phyloP scores from a whole-genome alignment of 2,888 invertebrate genomes.

The Penaeus monodon region DNA sequence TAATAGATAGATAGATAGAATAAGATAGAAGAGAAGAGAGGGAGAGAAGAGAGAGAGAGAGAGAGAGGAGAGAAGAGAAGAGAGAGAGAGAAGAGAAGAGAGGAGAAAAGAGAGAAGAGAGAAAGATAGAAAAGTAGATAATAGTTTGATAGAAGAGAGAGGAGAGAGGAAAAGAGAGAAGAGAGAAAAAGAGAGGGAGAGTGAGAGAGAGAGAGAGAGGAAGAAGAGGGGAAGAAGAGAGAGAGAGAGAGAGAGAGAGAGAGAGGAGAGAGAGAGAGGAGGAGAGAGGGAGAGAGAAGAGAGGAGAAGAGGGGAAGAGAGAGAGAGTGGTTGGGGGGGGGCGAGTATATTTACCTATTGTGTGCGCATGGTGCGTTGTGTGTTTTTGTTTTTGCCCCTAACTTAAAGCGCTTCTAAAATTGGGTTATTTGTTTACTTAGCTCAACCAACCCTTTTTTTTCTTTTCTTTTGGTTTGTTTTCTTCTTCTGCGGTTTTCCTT shows the following conservation, averaged over 20 bases:
- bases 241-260: not conserved
- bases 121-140: constrained; percentile 1
- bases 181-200: constrained; percentile 2
- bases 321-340: not conserved
- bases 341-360: not conserved
- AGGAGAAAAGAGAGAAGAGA: not conserved
- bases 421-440: no score
- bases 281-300: not conserved
- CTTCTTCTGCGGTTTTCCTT: not conserved
- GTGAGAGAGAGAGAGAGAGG: constrained; percentile 6
- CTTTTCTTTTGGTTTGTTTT: no score
- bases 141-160: not conserved
- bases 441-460: no score
- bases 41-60: no score
- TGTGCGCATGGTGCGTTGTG: no score
- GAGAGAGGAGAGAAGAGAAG: not conserved
- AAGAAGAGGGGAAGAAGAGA: not conserved
- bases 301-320: not conserved
- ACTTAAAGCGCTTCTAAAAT: no score
- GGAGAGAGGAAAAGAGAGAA: not conserved
- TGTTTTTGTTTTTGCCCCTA: no score
- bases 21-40: no score
- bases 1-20: no score
- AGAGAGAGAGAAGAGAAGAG: constrained; percentile 9
- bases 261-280: not conserved